Percentiles rank a stretch among this genome's conserved stretches.
These are phyloP conservation scores for Nanorana parkeri DNA, from an alignment of 2,113 vertebrate species.

Conservation along the genomic window DNA sequence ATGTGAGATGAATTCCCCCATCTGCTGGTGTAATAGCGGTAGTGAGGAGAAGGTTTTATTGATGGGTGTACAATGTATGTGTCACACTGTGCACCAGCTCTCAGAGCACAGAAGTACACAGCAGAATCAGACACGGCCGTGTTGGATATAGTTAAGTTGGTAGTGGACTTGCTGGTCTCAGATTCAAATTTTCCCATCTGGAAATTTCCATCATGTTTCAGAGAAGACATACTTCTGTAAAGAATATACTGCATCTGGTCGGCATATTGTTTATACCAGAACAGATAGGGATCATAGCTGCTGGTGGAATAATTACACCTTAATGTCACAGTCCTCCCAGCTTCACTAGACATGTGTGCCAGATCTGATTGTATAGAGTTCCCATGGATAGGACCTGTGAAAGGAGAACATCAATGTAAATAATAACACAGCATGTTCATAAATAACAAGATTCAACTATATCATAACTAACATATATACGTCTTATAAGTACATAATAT, in stretches of 20 bases:
- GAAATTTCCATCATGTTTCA: background rate
- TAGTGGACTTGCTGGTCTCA: background rate
- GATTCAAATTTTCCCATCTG: background rate
- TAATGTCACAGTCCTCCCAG: background rate
- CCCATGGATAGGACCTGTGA: background rate
- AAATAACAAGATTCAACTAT: no score
- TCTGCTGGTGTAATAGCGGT: background rate
- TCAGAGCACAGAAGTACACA: slow-evolving; percentile 30
- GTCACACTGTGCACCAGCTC: slow-evolving; percentile 16
- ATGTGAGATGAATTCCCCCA: background rate
- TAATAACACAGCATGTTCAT: no score
- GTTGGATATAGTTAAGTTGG: background rate
- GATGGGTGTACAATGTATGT: background rate
- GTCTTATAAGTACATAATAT: no score
- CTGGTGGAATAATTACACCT: slow-evolving; percentile 3
- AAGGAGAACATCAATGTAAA: background rate
- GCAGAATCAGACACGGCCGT: slow-evolving; percentile 7
- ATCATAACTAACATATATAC: no score
- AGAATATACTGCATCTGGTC: slow-evolving; percentile 6
- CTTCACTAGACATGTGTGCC: background rate
- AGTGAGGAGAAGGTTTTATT: background rate
- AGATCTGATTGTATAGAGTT: background rate
- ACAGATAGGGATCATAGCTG: background rate
- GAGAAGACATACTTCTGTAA: background rate
- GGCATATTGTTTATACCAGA: slow-evolving; percentile 27